phyloP scores from a whole-genome alignment of 2,797 vertebrate species.

The Enteromius afrohamiltoni region DNA sequence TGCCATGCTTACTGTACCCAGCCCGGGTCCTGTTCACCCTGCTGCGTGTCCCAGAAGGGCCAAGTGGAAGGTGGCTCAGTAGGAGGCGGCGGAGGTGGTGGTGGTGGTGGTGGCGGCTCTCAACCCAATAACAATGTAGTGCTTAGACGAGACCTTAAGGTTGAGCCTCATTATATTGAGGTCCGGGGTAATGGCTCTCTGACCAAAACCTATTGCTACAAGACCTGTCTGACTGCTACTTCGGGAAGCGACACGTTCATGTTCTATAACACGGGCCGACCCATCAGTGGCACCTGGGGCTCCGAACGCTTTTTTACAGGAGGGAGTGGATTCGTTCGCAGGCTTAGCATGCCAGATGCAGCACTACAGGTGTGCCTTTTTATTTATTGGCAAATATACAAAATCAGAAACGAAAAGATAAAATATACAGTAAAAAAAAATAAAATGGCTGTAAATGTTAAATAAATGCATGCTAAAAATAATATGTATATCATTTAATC shows the following conservation, averaged over 20 bases:
- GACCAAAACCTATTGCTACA: slow-evolving; percentile 99
- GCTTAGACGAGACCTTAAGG: slow-evolving; percentile 90
- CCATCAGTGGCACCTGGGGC: slow-evolving; percentile 87
- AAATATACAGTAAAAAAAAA: neutral
- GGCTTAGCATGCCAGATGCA: slow-evolving; percentile 84
- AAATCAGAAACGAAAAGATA: neutral
- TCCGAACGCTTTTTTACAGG: slow-evolving; percentile 93
- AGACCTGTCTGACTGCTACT: slow-evolving; percentile 93
- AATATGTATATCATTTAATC: no score
- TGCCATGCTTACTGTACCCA: slow-evolving; percentile 86
- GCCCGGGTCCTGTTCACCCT: slow-evolving; percentile 87
- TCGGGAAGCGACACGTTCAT: slow-evolving; percentile 99
- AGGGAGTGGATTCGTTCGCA: slow-evolving; percentile 86
- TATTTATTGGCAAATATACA: neutral
- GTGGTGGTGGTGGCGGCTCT: slow-evolving; percentile 63
- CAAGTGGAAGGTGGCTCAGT: slow-evolving; percentile 77
- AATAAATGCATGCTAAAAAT: neutral
- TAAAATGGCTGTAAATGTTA: neutral
- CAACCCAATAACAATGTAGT: slow-evolving; percentile 93
- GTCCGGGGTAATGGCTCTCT: slow-evolving; percentile 96
- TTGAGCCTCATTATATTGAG: slow-evolving; percentile 96
- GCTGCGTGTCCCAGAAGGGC: slow-evolving; percentile 85
- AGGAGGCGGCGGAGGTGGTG: slow-evolving; percentile 62
- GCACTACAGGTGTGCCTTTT: slow-evolving; percentile 78
- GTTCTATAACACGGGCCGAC: slow-evolving; percentile 97